Evolutionary conservation across 2,113 vertebrate species (phyloP), one percentile per base, ranked within the genome.

Genomic region (Geococcyx californianus): DNA sequence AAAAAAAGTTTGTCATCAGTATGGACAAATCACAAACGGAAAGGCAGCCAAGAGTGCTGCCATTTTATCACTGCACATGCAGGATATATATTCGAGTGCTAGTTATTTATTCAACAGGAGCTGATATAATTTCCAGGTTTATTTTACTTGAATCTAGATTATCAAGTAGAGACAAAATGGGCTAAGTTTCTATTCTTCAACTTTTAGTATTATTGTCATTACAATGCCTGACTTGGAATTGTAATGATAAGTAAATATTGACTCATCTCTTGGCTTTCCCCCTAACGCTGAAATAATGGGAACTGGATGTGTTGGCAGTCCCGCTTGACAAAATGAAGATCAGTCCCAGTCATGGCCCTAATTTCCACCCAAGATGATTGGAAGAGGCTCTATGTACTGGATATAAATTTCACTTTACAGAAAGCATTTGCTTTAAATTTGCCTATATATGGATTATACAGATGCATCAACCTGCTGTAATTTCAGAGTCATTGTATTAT

Each of bases 1-100:
- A 86, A 59, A 59, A 93, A 62, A 95, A 88, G 83, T 92, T 96
- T 94, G 85, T 96, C 88, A 89, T 83, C 84, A 45, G 14, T 20
- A 51, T 26, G 87, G 83, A 87, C 66, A 89, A 84, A 96, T 96
- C 90, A 79, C 58, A 56, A 77, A 31, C 13, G 29, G 38, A 93
- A 91, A 93, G 70, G 91, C 49, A 86, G 81, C 42, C n/a, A 79
- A 49, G 66, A 87, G 47, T 4, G 33, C 55, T 83, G 55, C 75
- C 56, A 45, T 94, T 92, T 87, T 34, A 60, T 94, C 72, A 84
- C 64, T 72, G 64, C 52, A 11, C 40, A 18, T 54, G 23, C 40
- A 92, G 79, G 60, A 70, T 55, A 1, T 14, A 10, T 38, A 10
- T 38, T 68, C 38, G 36, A 87, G 36, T 40, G 19, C 40, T 4